These are phyloP conservation scores for Drosophila prostipennis DNA, from an alignment of 2,888 invertebrate species.

Conservation along the genomic window DNA sequence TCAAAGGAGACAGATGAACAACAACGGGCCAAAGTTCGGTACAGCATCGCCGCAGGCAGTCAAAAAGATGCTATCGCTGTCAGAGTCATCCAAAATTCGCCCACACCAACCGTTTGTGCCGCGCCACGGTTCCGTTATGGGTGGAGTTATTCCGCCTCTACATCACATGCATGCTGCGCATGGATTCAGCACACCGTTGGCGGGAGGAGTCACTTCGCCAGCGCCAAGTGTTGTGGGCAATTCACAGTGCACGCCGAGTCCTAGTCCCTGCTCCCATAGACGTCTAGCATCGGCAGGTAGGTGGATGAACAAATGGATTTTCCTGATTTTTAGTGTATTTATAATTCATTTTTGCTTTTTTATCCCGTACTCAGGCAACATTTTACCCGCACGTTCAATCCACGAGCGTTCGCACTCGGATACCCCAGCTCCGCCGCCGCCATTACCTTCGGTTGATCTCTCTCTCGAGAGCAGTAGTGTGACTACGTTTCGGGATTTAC, in stretches of 20 bases:
- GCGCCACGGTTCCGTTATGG: constrained; percentile 86
- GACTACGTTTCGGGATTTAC: constrained; percentile 95
- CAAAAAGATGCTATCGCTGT: constrained; percentile 95
- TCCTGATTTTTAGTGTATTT: too few species aligned
- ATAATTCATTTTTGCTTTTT: neutral
- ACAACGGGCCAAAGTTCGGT: constrained; percentile 88
- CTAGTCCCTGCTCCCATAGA: constrained; percentile 86
- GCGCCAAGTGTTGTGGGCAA: constrained; percentile 52
- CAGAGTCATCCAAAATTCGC: constrained; percentile 94
- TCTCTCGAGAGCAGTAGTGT: constrained; percentile 98
- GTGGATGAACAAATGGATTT: constrained; percentile 30
- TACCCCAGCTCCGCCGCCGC: constrained; percentile 89
- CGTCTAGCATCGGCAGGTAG: constrained; percentile 86
- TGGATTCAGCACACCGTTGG: constrained; percentile 58
- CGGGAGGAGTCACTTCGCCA: constrained; percentile 38
- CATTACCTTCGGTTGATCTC: constrained; percentile 93
- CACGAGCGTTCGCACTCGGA: constrained; percentile 96
- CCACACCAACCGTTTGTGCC: constrained; percentile 90
- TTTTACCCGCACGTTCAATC: constrained; percentile 85
- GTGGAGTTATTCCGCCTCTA: constrained; percentile 86
- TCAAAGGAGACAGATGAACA: constrained; percentile 76
- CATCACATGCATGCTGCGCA: constrained; percentile 78
- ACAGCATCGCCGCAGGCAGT: constrained; percentile 98
- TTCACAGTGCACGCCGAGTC: constrained; percentile 77
- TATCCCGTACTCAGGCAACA: constrained; percentile 49